A percentile compares a stretch with the other conserved stretches of the same genome.
These are phyloP conservation scores for Chelon auratus DNA, from an alignment of 2,797 vertebrate genomes.

Conservation along the genomic window DNA sequence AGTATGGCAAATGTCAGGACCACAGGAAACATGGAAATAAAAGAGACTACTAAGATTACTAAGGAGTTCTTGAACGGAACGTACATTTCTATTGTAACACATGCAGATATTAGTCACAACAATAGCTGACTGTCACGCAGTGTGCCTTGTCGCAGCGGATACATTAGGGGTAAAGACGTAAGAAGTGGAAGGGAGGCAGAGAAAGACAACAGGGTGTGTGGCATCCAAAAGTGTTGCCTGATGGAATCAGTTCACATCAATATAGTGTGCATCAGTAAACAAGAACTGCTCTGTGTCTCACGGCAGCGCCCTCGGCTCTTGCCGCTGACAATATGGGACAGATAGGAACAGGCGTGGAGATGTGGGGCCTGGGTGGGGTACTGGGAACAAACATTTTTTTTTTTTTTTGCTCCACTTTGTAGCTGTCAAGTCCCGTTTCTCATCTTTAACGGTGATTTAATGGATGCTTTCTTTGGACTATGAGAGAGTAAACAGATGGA, in stretches of 20 bases:
- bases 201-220: conserved; percentile 54
- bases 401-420: conserved; percentile 80
- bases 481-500: conserved; percentile 62
- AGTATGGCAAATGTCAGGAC: background rate
- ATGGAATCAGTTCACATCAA: conserved; percentile 83
- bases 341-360: conserved; percentile 64
- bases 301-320: conserved; percentile 59
- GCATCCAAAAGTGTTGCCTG: conserved; percentile 78
- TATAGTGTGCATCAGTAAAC: conserved; percentile 77
- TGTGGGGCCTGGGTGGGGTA: conserved; percentile 34
- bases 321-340: conserved; percentile 70
- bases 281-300: conserved; percentile 65
- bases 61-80: background rate
- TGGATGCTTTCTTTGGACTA: conserved; percentile 61
- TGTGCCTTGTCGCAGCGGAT: conserved; percentile 44
- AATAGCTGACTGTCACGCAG: conserved; percentile 40
- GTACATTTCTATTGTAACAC: background rate
- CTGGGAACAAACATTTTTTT: conserved; percentile 47
- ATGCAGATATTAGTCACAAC: conserved; percentile 41
- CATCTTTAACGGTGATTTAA: conserved; percentile 73
- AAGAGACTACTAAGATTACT: conserved; percentile 17
- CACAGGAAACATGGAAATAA: background rate
- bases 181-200: conserved; percentile 45
- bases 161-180: conserved; percentile 55
- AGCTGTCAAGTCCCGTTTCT: conserved; percentile 72